Base-by-base conservation (phyloP, 2,888 invertebrate species). In the Drosophila rubida region DNA sequence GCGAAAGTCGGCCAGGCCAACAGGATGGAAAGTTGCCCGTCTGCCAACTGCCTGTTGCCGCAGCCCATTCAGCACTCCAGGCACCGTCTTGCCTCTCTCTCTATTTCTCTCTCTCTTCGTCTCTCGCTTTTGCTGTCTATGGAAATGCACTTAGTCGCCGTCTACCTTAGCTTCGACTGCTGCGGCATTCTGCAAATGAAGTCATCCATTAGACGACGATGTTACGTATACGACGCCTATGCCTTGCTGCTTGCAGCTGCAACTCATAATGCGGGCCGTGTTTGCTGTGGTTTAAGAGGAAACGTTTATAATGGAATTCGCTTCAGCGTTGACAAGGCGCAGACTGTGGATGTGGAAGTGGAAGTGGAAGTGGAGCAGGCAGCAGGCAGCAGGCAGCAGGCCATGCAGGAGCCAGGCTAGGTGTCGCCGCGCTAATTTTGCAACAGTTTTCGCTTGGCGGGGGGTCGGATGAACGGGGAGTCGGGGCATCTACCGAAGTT, bases 221-320 rank as follows among this genome's bases (percentile, higher is more conserved):
- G 45, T 70, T 82, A 86, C 74, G 80, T 75, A 78, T 78, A 65
- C 78, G 78, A 65, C 62, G 55, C 37, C 60, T 70, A 49, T 69
- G 68, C 45, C 16, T 35, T 37, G 25, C 51, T 35, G 35, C 35
- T 35, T 35, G 35, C 35, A 35, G 35, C 64, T 50, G 42, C 53
- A 46, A n/a, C 49, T 73, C 76, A 82, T 79, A 75, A 79, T 69
- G 71, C 61, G 46, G 39, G 22, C 42, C 54, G 53, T 69, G 67
- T 78, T 75, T 78, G 75, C 51, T 79, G 75, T 68, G 84, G 78
- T 80, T 69, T 82, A 82, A 82, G 72, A 83, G 88, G 83, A 86
- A 84, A 69, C 88, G 88, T 83, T 84, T 84, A 86, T 80, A 88
- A 88, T 78, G 80, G 70, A 82, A 85, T 82, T 82, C 86, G 82